Percentiles rank a stretch among this genome's conserved stretches.
Evolutionary conservation across 2,113 vertebrate species (phyloP).

Genomic region (Misgurnus anguillicaudatus): DNA sequence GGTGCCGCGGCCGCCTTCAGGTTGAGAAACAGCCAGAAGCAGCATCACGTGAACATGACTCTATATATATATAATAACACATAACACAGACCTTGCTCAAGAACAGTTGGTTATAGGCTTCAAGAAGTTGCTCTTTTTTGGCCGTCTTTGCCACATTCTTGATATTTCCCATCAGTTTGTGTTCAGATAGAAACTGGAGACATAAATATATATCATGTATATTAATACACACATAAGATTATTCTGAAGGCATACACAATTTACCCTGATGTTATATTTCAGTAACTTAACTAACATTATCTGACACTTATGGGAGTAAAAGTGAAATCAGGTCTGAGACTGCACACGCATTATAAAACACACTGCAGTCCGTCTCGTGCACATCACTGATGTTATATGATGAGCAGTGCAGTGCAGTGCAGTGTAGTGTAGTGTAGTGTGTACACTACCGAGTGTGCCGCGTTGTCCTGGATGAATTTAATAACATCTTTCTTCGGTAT

Average conservation of each 20-base stretch:
- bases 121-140: slow-evolving; percentile 90
- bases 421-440: background rate
- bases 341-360: no score
- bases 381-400: no score
- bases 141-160: slow-evolving; percentile 95
- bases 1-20: no score
- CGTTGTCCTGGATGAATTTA: slow-evolving; percentile 91
- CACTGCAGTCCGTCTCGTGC: no score
- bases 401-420: no score
- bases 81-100: slow-evolving; percentile 78
- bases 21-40: no score
- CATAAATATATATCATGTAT: background rate
- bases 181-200: slow-evolving; percentile 89
- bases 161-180: slow-evolving; percentile 91
- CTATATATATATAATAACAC: no score
- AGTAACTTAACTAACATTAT: no score
- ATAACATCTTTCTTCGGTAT: slow-evolving; percentile 92
- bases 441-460: slow-evolving; percentile 83
- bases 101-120: slow-evolving; percentile 89
- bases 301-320: no score
- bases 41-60: no score
- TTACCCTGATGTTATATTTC: no score
- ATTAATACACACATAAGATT: background rate
- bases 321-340: no score
- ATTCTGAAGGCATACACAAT: background rate